Conservation (phyloP, 35 echinoderm and acorn worm genomes). For the Strongylocentrotus purpuratus region DNA sequence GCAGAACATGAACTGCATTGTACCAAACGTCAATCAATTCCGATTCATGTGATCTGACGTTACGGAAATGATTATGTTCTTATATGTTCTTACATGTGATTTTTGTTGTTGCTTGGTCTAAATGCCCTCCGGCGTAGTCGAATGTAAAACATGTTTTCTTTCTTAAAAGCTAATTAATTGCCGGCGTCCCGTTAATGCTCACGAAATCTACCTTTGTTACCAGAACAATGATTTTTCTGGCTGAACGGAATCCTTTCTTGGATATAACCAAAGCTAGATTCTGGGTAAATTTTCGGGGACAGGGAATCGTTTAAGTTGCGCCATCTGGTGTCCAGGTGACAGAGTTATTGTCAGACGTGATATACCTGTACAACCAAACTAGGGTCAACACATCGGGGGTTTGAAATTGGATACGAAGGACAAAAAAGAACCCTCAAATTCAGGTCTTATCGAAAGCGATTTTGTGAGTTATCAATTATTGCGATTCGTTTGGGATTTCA, state of each 20-base stretch:
- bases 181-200: too few relatives aligned
- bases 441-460: too few relatives aligned
- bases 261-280: neutral
- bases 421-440: too few relatives aligned
- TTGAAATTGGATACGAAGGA: neutral
- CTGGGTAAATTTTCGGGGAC: neutral
- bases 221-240: too few relatives aligned
- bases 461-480: too few relatives aligned
- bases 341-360: neutral
- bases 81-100: neutral
- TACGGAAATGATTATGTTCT: neutral
- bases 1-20: neutral
- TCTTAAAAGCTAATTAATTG: too few relatives aligned
- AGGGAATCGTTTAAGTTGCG: neutral
- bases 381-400: neutral
- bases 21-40: neutral
- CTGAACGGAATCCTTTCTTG: too few relatives aligned
- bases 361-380: neutral
- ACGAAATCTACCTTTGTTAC: too few relatives aligned
- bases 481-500: too few relatives aligned
- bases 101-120: too few relatives aligned
- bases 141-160: too few relatives aligned
- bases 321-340: neutral
- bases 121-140: too few relatives aligned
- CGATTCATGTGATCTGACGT: neutral